Base-by-base conservation (phyloP, 2,797 vertebrate genomes). In the Pseudochaenichthys georgianus region DNA sequence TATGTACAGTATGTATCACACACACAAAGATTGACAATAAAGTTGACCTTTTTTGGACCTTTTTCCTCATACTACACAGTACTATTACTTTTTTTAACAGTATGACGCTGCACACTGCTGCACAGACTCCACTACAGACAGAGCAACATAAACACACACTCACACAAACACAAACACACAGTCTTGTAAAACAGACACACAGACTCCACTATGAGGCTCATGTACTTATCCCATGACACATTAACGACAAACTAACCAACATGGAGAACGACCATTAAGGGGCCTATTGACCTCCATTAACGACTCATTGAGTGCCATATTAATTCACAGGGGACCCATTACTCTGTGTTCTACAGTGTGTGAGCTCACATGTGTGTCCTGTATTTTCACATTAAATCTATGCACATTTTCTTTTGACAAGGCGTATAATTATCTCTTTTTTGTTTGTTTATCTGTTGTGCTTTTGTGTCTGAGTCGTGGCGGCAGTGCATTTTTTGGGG, bases 231-330 rank as follows among this genome's bases (percentile, higher is more conserved):
- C 16, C 13, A 69, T 84, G 80, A 85, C 78, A 87, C 76, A 77
- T 83, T 88, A 87, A 92, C 43, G 72, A 81, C 77, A 83, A 86
- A 84, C 67, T 70, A 83, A 70, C 82, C 82, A 89, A 84, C 83
- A 83, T 65, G 38, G 69, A 67, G 52, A 89, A 82, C 46, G 78
- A 79, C 79, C 88, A 88, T 89, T 87, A 87, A 78, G 80, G 67
- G 87, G 68, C 81, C 82, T 80, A 54, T 79, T 88, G 87, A 87
- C 87, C 84, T 71, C 87, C 77, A 87, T 90, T 90, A 89, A 87
- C 87, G 80, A 77, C 86, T 88, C 85, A 87, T 78, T 45, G 71
- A 84, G 70, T 83, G 67, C 65, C 63, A 54, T 47, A 73, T 75
- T 88, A 79, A 87, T 88, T 86, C 88, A 81, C 79, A 19, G 31